A percentile compares a stretch with the other conserved stretches of the same genome.
Conservation (phyloP, 2,113 vertebrate species). For the Maccullochella peelii region DNA sequence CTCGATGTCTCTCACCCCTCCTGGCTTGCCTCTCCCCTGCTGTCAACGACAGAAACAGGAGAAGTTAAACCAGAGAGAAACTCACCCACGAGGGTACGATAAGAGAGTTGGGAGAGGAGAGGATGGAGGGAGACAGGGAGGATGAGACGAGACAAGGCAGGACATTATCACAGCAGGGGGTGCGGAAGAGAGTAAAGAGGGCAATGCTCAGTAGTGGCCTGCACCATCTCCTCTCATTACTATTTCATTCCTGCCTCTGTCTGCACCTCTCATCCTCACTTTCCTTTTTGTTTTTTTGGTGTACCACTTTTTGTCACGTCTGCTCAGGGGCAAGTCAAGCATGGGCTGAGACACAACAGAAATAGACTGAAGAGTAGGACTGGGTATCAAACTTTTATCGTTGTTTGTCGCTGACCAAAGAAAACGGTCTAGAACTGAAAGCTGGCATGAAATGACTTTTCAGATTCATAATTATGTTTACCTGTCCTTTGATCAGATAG, state of each 20-base stretch:
- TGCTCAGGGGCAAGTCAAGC: constrained; percentile 32
- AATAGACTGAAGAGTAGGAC: neutral
- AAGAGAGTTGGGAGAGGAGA: neutral
- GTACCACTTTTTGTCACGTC: constrained; percentile 61
- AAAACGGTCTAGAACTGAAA: neutral
- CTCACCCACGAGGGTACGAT: neutral
- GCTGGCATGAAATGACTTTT: neutral
- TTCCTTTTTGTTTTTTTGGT: constrained; percentile 21
- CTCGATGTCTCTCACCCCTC: constrained; percentile 68
- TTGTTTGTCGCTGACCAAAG: neutral
- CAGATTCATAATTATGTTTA: neutral
- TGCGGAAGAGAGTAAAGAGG: constrained; percentile 40
- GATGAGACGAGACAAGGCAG: constrained; percentile 63
- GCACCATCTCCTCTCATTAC: constrained; percentile 75
- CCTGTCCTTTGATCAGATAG: neutral
- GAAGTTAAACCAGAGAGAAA: constrained; percentile 49
- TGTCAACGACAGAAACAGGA: constrained; percentile 49
- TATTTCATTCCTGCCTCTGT: constrained; percentile 66
- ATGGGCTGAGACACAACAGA: neutral
- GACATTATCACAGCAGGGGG: constrained; percentile 73
- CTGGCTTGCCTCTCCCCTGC: constrained; percentile 55
- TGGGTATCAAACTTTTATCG: neutral
- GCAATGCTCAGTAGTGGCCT: constrained; percentile 29
- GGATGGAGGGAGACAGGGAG: constrained; percentile 3
- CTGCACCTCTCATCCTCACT: constrained; percentile 47